A percentile compares a stretch with the other conserved stretches of the same genome.
Conservation (phyloP, 2,113 vertebrate species). For the Onychostoma macrolepis region DNA sequence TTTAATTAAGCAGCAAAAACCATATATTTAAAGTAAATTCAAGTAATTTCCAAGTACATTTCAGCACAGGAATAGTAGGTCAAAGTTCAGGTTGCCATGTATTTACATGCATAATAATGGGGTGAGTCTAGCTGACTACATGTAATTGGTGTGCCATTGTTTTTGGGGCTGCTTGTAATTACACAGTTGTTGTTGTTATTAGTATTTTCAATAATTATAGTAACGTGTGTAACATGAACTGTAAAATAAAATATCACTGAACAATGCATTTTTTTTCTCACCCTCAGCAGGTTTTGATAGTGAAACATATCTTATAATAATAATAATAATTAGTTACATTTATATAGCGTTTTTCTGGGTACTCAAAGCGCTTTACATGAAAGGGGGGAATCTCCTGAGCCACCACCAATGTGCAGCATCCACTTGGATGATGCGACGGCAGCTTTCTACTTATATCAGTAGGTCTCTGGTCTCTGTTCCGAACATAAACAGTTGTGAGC, state of each 20-base stretch:
- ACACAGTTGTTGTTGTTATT: background rate
- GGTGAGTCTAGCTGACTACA: background rate
- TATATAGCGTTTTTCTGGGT: too few species aligned
- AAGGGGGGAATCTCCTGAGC: too few species aligned
- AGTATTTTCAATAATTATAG: conserved; percentile 4
- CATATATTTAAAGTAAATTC: background rate
- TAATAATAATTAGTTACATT: too few species aligned
- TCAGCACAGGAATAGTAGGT: background rate
- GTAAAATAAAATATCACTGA: background rate
- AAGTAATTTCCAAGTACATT: background rate
- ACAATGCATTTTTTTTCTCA: background rate
- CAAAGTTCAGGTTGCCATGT: background rate
- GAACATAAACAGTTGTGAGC: too few species aligned
- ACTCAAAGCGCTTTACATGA: too few species aligned
- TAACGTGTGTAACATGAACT: background rate
- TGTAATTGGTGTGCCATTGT: background rate
- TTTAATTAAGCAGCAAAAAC: background rate
- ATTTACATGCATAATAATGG: background rate
- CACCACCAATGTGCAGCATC: too few species aligned
- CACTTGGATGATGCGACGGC: too few species aligned
- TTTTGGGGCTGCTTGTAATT: background rate
- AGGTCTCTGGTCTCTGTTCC: too few species aligned
- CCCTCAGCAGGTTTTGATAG: background rate
- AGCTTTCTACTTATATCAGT: too few species aligned
- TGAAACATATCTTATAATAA: too few species aligned